Evolutionary conservation across 1,140 invertebrate genomes (phyloP).

Genomic region (Bombus fervidus): DNA sequence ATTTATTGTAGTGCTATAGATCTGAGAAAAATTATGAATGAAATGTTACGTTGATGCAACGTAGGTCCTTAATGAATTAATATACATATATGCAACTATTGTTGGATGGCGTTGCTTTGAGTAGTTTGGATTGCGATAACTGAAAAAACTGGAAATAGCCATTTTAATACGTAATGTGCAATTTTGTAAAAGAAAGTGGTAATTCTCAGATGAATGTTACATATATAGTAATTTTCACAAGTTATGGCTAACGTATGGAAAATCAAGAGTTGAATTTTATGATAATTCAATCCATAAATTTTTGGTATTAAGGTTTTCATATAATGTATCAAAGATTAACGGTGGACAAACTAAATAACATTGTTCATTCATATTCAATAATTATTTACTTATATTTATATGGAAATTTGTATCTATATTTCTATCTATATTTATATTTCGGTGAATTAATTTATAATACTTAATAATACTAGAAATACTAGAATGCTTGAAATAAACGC

Average conservation of each 20-base stretch:
- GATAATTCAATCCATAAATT: not conserved
- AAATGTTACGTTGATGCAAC: not conserved
- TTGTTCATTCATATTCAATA: not conserved
- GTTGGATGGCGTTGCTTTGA: not conserved
- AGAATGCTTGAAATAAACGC: not conserved
- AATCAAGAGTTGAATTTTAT: not conserved
- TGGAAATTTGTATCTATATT: not conserved
- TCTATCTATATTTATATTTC: not conserved
- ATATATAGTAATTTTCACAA: not conserved
- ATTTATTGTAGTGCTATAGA: not conserved
- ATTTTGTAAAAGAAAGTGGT: not conserved
- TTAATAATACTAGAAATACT: not conserved
- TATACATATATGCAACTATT: not conserved
- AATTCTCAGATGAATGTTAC: not conserved
- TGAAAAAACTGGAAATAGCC: too few relatives aligned
- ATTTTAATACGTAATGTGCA: too few relatives aligned
- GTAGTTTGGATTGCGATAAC: too few relatives aligned
- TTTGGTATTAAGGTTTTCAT: not conserved
- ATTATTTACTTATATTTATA: not conserved
- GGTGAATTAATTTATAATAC: not conserved
- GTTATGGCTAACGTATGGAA: not conserved
- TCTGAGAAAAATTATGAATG: not conserved
- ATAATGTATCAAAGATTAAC: too few relatives aligned
- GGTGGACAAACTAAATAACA: not conserved
- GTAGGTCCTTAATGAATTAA: not conserved